phyloP scores from a whole-genome alignment of 92 coral and sea anemone genomes.

The Heteractis magnifica region DNA sequence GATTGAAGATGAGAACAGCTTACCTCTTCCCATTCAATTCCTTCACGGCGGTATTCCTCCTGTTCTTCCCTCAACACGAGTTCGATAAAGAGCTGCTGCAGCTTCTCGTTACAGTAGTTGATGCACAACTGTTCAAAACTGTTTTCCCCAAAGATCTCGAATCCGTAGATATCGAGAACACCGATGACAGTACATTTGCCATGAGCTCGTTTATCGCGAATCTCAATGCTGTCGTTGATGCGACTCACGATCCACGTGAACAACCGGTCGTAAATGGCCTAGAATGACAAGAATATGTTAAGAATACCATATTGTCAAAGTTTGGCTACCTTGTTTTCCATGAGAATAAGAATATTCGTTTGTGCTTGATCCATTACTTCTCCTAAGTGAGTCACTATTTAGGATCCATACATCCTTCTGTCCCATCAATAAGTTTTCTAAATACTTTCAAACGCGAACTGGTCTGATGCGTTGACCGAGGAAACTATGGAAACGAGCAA shows the following conservation, averaged over 20 bases:
- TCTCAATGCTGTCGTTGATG: conserved; percentile 83
- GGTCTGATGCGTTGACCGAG: too few species aligned
- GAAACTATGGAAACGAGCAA: too few species aligned
- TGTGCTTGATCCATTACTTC: too few species aligned
- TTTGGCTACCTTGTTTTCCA: neutral
- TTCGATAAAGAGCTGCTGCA: conserved; percentile 94
- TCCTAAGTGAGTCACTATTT: too few species aligned
- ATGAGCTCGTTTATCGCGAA: conserved; percentile 74
- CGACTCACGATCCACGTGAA: conserved; percentile 92
- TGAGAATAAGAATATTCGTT: too few species aligned
- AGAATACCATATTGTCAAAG: too few species aligned
- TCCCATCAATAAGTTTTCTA: too few species aligned
- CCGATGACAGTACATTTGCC: conserved; percentile 97
- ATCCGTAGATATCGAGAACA: conserved; percentile 97
- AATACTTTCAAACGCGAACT: too few species aligned
- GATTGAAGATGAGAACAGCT: neutral
- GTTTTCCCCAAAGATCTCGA: conserved; percentile 87
- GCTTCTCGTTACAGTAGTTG: conserved; percentile 96
- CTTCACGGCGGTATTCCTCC: conserved; percentile 90
- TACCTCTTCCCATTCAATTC: conserved; percentile 99
- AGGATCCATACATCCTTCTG: too few species aligned
- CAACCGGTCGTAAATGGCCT: conserved; percentile 96
- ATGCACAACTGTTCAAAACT: conserved; percentile 95
- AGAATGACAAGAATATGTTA: neutral
- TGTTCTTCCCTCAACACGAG: conserved; percentile 92